These are phyloP conservation scores for Halictus ligatus DNA, from an alignment of 2,888 invertebrate genomes.

Conservation along the genomic window DNA sequence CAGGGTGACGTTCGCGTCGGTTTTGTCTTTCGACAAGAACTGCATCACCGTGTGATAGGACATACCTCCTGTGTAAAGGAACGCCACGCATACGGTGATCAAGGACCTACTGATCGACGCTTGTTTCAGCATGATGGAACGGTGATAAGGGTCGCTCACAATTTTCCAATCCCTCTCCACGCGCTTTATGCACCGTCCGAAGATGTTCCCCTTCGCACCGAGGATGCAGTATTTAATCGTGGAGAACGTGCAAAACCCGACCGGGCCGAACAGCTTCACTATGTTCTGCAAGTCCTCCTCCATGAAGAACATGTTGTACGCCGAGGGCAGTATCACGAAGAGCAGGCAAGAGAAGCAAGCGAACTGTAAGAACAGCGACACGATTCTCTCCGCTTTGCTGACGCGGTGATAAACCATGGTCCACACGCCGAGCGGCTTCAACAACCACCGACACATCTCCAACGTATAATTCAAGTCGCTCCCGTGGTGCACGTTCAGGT, in stretches of 20 bases:
- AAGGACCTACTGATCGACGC: slow-evolving; percentile 64
- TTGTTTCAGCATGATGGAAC: slow-evolving; percentile 66
- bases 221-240: slow-evolving; percentile 69
- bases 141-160: slow-evolving; percentile 35
- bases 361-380: slow-evolving; percentile 4
- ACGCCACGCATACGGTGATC: slow-evolving; percentile 49
- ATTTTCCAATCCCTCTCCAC: slow-evolving; percentile 70
- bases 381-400: neutral
- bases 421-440: slow-evolving; percentile 72
- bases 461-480: slow-evolving; percentile 57
- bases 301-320: slow-evolving; percentile 40
- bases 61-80: slow-evolving; percentile 60
- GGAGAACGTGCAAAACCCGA: slow-evolving; percentile 68
- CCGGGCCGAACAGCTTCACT: slow-evolving; percentile 68
- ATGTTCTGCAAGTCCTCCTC: slow-evolving; percentile 16
- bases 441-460: slow-evolving; percentile 68
- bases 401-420: slow-evolving; percentile 25
- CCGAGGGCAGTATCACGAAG: slow-evolving; percentile 56
- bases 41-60: slow-evolving; percentile 55
- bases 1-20: slow-evolving; percentile 55
- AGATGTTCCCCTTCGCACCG: slow-evolving; percentile 13
- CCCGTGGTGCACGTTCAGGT: neutral
- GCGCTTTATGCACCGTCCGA: slow-evolving; percentile 61
- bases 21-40: slow-evolving; percentile 16
- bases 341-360: slow-evolving; percentile 26